Evolutionary conservation across 1,140 invertebrate species (phyloP), one percentile per base, ranked within the genome.

Genomic region (Mya arenaria): DNA sequence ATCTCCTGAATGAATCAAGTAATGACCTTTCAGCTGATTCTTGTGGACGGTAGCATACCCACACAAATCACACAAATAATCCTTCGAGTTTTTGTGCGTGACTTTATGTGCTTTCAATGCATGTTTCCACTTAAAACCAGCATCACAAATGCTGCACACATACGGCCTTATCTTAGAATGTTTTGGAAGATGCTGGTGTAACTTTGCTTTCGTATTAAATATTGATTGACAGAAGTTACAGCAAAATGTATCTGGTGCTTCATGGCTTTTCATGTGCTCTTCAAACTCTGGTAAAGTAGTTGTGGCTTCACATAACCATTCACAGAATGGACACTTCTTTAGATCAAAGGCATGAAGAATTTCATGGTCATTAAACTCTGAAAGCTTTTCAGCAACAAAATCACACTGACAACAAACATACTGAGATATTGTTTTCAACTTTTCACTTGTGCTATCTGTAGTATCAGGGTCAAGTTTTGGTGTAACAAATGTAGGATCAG

Each of bases 101-200:
- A 94, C 90, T 85, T 94, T 93, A 85, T 95, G 94, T 72, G 92
- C 93, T 78, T 93, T 93, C 28, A 95, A 86, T 15, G 94, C 94
- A 89, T 94, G 93, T 84, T 93, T 93, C 89, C 95, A 94, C 85
- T 94, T 95, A 87, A 95, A 95, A 4, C 94, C 94, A 88, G 94
- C 93, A 75, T 91, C 89, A 88, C 95, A 95, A 41, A 94, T 89
- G 89, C 94, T 89, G 84, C 95, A 95, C 0, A 94, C 92, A 89
- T 94, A 95, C 2, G 95, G 94, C 88, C 91, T 91, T 6, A 86
- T 85, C 15, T 89, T 81, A 0, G 94, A 94, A 85, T 95, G 95
- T 79, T 94, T 94, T 3, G 94, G 94, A 34, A 93, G 84, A 87
- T 95, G 94, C 30, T 94, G 87, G 30, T 92, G 92, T 17, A 94